Conservation (phyloP, 2,888 invertebrate species). For the Dendrolimus houi region DNA sequence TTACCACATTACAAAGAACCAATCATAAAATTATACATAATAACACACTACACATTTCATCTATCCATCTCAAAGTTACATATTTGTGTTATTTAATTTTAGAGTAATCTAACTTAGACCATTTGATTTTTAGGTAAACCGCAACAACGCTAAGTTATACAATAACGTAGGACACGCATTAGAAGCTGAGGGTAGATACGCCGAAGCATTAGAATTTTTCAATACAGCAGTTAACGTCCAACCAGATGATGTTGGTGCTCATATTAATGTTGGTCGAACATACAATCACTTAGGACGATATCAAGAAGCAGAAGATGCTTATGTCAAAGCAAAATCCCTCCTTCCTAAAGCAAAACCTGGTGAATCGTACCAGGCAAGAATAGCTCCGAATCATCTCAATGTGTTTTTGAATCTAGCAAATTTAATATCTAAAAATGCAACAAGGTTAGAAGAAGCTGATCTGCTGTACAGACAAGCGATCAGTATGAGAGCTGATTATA, state of each 20-base stretch:
- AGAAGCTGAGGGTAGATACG: constrained; percentile 81
- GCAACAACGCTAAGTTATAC: constrained; percentile 95
- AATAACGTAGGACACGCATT: constrained; percentile 98
- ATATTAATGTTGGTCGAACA: constrained; percentile 97
- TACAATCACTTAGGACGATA: constrained; percentile 89
- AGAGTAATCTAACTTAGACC: constrained; percentile 44
- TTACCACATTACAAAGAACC: background rate
- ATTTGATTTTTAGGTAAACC: constrained; percentile 83
- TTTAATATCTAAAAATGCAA: constrained; percentile 94
- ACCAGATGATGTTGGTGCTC: constrained; percentile 96
- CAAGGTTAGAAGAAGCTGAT: constrained; percentile 95
- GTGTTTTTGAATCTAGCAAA: constrained; percentile 97
- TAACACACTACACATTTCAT: no score
- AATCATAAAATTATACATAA: no score
- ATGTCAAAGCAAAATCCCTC: constrained; percentile 91
- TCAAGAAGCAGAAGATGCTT: constrained; percentile 93
- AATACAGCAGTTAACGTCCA: constrained; percentile 95
- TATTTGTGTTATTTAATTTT: background rate
- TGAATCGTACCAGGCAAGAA: constrained; percentile 95
- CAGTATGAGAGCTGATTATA: constrained; percentile 97
- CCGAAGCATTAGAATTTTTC: constrained; percentile 92
- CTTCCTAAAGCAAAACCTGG: constrained; percentile 95
- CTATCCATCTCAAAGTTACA: no score
- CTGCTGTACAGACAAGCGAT: constrained; percentile 95
- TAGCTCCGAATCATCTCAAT: constrained; percentile 96